These are phyloP conservation scores for Drosophila rellima DNA, from an alignment of 2,888 invertebrate species.

Conservation along the genomic window DNA sequence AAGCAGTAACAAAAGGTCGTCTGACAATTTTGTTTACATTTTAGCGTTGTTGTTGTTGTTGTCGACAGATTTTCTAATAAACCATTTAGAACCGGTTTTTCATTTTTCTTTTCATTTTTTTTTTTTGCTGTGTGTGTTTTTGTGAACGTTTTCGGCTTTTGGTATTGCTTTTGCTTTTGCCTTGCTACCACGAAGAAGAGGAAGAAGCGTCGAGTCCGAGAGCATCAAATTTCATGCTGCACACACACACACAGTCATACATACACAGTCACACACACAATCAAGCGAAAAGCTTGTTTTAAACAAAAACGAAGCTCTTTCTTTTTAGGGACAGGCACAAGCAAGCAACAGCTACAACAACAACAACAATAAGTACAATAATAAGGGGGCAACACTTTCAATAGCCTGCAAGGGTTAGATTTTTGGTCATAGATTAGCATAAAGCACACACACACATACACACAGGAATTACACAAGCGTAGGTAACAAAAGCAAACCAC, in stretches of 20 bases:
- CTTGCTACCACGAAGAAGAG: slow-evolving; percentile 55
- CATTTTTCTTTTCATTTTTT: slow-evolving; percentile 40
- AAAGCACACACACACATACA: slow-evolving; percentile 44
- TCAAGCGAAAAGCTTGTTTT: slow-evolving; percentile 71
- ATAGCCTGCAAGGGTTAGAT: slow-evolving; percentile 71
- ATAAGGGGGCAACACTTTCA: slow-evolving; percentile 59
- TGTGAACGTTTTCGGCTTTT: slow-evolving; percentile 72
- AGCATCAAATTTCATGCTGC: slow-evolving; percentile 79
- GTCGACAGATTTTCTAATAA: slow-evolving; percentile 77
- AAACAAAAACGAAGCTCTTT: slow-evolving; percentile 72
- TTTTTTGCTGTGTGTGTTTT: slow-evolving; percentile 38
- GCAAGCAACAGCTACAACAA: slow-evolving; percentile 46
- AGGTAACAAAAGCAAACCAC: slow-evolving; percentile 66
- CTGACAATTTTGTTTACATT: slow-evolving; percentile 76
- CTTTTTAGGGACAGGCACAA: slow-evolving; percentile 48
- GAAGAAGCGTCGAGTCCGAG: slow-evolving; percentile 50
- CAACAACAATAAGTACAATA: slow-evolving; percentile 55
- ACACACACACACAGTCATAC: slow-evolving; percentile 25
- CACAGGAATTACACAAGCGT: slow-evolving; percentile 7
- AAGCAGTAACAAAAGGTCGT: slow-evolving; percentile 45
- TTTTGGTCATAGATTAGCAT: slow-evolving; percentile 74
- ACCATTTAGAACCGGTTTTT: slow-evolving; percentile 77
- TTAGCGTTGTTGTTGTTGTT: slow-evolving; percentile 58
- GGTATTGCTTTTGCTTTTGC: slow-evolving; percentile 51
- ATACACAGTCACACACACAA: slow-evolving; percentile 22